Conservation (phyloP, 2,888 invertebrate species). For the Leucophora obtusa region DNA sequence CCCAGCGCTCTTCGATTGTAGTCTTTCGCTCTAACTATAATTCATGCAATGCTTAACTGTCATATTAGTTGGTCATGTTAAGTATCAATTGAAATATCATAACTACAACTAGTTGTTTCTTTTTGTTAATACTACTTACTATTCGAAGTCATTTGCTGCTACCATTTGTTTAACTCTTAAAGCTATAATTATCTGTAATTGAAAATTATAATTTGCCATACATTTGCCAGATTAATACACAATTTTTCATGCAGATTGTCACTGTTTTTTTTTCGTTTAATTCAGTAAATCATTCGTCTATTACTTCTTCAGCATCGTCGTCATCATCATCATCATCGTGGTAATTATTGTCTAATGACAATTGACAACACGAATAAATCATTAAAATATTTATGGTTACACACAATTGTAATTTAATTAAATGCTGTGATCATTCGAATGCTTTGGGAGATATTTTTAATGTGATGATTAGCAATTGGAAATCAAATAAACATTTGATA, state of each 20-base stretch:
- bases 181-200: constrained; percentile 59
- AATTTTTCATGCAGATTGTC: constrained; percentile 38
- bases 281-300: constrained; percentile 10
- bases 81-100: not conserved
- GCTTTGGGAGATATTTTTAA: constrained; percentile 26
- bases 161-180: constrained; percentile 15
- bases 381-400: constrained; percentile 49
- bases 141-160: not conserved
- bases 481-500: not conserved
- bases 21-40: too few species aligned
- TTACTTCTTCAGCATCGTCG: not conserved
- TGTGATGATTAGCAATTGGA: not conserved
- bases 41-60: not conserved
- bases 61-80: not conserved
- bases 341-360: constrained; percentile 37
- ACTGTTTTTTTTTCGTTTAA: constrained; percentile 35
- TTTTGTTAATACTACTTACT: not conserved
- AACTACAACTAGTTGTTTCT: not conserved
- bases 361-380: constrained; percentile 52
- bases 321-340: not conserved
- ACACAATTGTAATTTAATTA: constrained; percentile 32
- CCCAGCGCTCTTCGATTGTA: too few species aligned
- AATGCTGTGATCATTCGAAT: constrained; percentile 21
- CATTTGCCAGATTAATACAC: not conserved
- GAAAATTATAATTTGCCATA: constrained; percentile 38